Evolutionary conservation across 1,140 invertebrate genomes (phyloP).

Genomic region (Galleria mellonella): DNA sequence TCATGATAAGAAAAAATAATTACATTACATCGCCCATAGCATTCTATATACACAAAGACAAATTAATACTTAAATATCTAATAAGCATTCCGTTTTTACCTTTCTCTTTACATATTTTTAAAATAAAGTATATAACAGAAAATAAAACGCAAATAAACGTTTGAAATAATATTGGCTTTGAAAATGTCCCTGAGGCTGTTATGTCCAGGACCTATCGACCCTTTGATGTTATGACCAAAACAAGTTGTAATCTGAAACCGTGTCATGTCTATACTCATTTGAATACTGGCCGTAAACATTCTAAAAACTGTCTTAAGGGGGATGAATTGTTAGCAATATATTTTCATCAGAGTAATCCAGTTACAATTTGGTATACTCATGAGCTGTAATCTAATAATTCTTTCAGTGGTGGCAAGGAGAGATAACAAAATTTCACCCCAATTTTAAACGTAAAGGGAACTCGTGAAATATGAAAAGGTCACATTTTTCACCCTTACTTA

Average conservation of each 20-base stretch:
- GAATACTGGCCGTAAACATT: constrained; percentile 2
- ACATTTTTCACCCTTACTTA: too few relatives aligned
- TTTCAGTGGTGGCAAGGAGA: neutral
- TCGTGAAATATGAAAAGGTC: neutral
- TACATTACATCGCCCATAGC: too few relatives aligned
- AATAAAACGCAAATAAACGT: neutral
- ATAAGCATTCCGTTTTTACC: too few relatives aligned
- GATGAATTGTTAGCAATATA: constrained; percentile 9
- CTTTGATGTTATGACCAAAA: neutral
- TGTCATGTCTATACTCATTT: constrained; percentile 1
- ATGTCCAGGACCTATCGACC: too few relatives aligned
- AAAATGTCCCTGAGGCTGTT: too few relatives aligned
- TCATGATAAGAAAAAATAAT: too few relatives aligned
- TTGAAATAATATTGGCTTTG: neutral
- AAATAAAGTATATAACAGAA: neutral
- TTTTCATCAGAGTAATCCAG: constrained; percentile 20
- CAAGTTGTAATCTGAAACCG: neutral
- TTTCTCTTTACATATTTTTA: neutral
- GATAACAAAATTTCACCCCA: neutral
- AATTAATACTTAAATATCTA: too few relatives aligned
- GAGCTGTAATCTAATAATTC: constrained; percentile 15
- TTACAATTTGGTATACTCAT: constrained; percentile 4
- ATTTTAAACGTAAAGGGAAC: neutral
- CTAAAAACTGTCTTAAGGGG: neutral
- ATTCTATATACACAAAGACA: too few relatives aligned